Percentiles rank a stretch among this genome's conserved stretches.
phyloP scores from a whole-genome alignment of 2,113 vertebrate species.

The Ranitomeya imitator region DNA sequence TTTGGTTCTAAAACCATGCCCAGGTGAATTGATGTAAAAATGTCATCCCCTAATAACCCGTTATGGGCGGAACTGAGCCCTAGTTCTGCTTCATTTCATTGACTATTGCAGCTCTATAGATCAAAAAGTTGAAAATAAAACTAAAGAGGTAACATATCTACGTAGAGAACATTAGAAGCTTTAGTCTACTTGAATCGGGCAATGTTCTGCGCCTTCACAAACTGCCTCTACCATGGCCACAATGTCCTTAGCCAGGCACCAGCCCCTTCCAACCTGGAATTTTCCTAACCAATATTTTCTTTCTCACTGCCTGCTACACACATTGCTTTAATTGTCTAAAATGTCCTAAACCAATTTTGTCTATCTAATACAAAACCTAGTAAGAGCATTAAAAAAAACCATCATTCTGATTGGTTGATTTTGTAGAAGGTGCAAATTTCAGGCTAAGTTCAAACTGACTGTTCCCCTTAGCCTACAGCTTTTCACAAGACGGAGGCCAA shows the following conservation, averaged over 20 bases:
- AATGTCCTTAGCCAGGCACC: background rate
- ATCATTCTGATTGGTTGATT: too few species aligned
- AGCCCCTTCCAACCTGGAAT: background rate
- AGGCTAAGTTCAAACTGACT: too few species aligned
- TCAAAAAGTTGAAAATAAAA: background rate
- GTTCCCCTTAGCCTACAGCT: too few species aligned
- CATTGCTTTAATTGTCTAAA: too few species aligned
- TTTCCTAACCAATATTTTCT: too few species aligned
- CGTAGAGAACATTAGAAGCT: background rate
- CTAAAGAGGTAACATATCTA: background rate
- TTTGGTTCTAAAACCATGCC: background rate
- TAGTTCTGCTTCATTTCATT: background rate
- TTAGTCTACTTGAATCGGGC: background rate
- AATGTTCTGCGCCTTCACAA: background rate
- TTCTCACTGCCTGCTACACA: too few species aligned
- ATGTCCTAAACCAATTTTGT: too few species aligned
- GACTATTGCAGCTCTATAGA: background rate
- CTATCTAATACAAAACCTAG: too few species aligned
- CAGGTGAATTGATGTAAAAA: slow-evolving; percentile 4
- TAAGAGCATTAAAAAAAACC: too few species aligned
- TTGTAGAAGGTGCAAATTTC: too few species aligned
- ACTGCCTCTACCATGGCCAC: background rate
- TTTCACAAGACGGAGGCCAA: too few species aligned
- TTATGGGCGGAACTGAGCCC: background rate
- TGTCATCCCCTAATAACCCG: background rate